A percentile compares a stretch with the other conserved stretches of the same genome.
phyloP scores from a whole-genome alignment of 1,140 invertebrate genomes.

The Chymomyza costata region DNA sequence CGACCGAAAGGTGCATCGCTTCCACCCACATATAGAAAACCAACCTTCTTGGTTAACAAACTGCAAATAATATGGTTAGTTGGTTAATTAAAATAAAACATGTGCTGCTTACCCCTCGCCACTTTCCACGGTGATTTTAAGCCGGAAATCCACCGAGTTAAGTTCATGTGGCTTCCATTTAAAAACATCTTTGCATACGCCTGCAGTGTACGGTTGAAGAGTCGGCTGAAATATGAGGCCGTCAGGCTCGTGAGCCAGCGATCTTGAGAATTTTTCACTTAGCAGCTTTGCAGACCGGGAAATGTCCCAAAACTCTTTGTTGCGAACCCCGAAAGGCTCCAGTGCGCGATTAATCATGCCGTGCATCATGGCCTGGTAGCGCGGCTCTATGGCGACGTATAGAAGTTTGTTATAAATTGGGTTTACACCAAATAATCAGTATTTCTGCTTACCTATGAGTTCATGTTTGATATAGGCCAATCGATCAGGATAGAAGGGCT shows the following conservation, averaged over 20 bases:
- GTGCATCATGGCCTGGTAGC: conserved; percentile 84
- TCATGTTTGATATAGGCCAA: conserved; percentile 85
- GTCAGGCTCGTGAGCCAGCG: conserved; percentile 95
- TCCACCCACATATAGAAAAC: conserved; percentile 88
- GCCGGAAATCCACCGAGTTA: conserved; percentile 97
- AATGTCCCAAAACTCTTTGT: conserved; percentile 94
- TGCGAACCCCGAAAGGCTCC: conserved; percentile 92
- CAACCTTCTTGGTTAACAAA: conserved; percentile 79
- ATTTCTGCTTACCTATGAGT: conserved; percentile 78
- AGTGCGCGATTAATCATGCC: conserved; percentile 84
- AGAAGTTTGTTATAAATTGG: neutral
- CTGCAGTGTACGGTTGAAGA: conserved; percentile 87
- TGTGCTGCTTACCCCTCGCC: conserved; percentile 78
- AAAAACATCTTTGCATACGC: conserved; percentile 88
- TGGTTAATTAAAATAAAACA: conserved; percentile 60
- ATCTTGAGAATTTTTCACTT: conserved; percentile 89
- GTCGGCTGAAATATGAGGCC: conserved; percentile 98
- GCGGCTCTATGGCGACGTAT: conserved; percentile 75
- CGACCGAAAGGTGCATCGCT: conserved; percentile 79
- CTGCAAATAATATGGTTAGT: conserved; percentile 48
- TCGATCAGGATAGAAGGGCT: conserved; percentile 85
- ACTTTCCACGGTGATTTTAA: conserved; percentile 86
- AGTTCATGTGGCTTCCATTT: conserved; percentile 98
- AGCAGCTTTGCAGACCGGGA: conserved; percentile 82
- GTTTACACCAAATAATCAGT: neutral